These are phyloP conservation scores for Varanus salvator DNA, from an alignment of 2,113 vertebrate genomes.

Conservation along the genomic window DNA sequence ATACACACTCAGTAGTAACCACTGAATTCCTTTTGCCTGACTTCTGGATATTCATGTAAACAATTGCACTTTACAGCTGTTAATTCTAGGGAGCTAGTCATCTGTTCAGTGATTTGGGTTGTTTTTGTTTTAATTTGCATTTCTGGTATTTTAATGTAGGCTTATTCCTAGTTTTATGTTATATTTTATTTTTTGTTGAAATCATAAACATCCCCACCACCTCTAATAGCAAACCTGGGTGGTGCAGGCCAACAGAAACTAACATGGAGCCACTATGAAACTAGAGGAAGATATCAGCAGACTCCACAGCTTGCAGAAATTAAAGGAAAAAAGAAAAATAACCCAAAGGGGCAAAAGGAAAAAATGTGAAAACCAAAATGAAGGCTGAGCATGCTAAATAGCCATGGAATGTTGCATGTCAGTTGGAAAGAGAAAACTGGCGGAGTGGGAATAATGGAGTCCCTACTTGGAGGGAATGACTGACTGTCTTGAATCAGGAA, in stretches of 20 bases:
- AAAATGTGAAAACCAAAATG: no score
- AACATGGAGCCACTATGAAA: no score
- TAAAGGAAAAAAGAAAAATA: neutral
- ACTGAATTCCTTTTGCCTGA: neutral
- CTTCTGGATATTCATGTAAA: neutral
- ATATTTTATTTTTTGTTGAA: neutral
- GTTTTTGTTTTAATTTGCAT: neutral
- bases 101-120: neutral
- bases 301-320: neutral
- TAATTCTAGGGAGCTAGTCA: no score
- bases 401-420: neutral
- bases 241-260: no score
- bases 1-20: neutral
- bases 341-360: neutral
- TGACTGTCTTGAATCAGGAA: no score
- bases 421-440: neutral
- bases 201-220: no score
- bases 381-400: no score
- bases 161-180: neutral
- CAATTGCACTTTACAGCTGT: no score
- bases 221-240: no score
- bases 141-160: neutral
- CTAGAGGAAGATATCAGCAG: no score
- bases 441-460: neutral
- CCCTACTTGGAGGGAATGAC: no score